Base-by-base conservation (phyloP, 2,113 vertebrate genomes). In the Clarias macrocephalus region DNA sequence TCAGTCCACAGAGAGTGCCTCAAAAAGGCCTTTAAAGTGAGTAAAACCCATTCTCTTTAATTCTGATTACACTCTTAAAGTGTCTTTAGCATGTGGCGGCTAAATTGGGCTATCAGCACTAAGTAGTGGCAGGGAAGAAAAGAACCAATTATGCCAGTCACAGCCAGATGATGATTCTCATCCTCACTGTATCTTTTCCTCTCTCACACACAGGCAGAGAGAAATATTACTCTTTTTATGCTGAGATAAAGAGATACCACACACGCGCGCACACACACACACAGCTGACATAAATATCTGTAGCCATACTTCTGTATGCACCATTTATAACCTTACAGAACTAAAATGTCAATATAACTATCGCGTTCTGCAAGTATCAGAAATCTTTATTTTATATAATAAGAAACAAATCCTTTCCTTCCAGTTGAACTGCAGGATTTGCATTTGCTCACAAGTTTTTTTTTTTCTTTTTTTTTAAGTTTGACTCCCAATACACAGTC, bases 101-200 rank as follows among this genome's bases (percentile, higher is more conserved):
- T 91, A 91, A 92, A 92, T 92, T 91, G 91, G 88, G 91, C 90
- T 90, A 92, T 92, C 91, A 91, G 88, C 86, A 86, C 90, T 91
- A 91, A 91, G 90, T 90, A 89, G 89, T 86, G 85, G 81, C 87
- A 84, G 86, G 89, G 83, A 90, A 90, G 90, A 92, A 90, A 91
- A 85, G 90, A 92, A 89, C 89, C 89, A 91, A 90, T 91, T 92
- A 92, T 90, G 88, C 85, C 90, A 88, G 90, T 91, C 90, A 90
- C 88, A 92, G 91, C 90, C 85, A 91, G 89, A 91, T 89, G 90
- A 91, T 90, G 89, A 91, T 90, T 91, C 91, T 91, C 88, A 89
- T 85, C 87, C 88, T 90, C 73, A 63, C 84, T 90, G 85, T 87
- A 83, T 86, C 86, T 79, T 62, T 85, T 66, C 86, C 85, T 83